These are phyloP conservation scores for Campylorhamphus procurvoides DNA, from an alignment of 2,113 vertebrate species.

Conservation along the genomic window DNA sequence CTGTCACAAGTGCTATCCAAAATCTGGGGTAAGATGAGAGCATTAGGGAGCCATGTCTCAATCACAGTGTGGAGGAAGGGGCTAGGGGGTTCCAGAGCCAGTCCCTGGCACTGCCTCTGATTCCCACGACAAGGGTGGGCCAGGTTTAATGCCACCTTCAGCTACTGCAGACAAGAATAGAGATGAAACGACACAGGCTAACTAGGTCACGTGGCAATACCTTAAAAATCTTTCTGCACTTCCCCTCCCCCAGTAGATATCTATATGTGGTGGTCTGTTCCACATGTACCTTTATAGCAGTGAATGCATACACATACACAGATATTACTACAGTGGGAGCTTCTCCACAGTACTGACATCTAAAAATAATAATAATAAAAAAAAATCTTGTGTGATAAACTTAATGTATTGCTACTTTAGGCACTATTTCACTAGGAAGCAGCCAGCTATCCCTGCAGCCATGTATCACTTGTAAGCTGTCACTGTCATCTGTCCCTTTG, in stretches of 20 bases:
- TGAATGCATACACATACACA: neutral
- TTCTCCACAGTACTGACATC: neutral
- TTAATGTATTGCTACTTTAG: neutral
- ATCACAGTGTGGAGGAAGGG: neutral
- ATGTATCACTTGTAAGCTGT: neutral
- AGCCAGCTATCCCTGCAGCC: neutral
- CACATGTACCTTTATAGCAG: rapidly evolving
- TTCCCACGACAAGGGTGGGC: neutral
- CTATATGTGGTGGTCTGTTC: neutral
- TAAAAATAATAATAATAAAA: neutral
- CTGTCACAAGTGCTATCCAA: neutral
- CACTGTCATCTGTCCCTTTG: neutral
- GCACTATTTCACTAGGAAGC: neutral
- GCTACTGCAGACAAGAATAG: neutral
- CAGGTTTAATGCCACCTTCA: neutral
- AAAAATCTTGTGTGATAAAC: neutral
- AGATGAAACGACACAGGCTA: neutral
- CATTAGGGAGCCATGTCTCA: neutral
- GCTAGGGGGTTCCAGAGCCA: neutral
- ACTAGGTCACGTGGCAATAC: rapidly evolving
- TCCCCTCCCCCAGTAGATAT: neutral
- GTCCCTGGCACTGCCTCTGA: neutral
- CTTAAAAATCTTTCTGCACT: neutral
- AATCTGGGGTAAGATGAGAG: neutral
- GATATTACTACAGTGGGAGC: neutral